Evolutionary conservation across 2,888 invertebrate species (phyloP), one percentile per base, ranked within the genome.

Genomic region (Tetramorium bicarinatum): DNA sequence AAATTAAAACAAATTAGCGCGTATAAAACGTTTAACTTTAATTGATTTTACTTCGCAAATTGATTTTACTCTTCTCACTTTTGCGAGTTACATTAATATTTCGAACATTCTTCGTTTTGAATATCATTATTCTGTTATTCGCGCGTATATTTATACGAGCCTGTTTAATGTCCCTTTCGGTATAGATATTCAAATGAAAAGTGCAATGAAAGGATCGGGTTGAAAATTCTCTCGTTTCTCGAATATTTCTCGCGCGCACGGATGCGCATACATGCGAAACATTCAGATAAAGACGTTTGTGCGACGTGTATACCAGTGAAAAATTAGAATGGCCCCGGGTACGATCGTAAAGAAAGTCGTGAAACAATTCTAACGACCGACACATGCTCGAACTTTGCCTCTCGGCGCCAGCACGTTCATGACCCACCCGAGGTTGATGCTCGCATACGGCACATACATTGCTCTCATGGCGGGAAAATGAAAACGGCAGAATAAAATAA

Each of bases 361-460:
- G 82, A 62, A 66, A 67, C 77, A 83, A 87, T 84, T 86, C 62
- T 59, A 82, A 80, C 71, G 76, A 61, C 61, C 77, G 61, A 81
- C 86, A 81, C 86, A 76, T 82, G 76, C 49, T 67, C 25, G 61
- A 67, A 80, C 66, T 56, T 76, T 21, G 21, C 47, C 64, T 81
- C 52, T 72, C 18, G n/a, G 41, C 47, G 7, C 59, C 61, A 34
- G 64, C 62, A 66, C 85, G 76, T 85, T 84, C 86, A 82, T 82
- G 88, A 87, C 81, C 88, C 76, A 77, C 75, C 81, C 82, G 81
- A 71, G 74, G 81, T 86, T 75, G 80, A 71, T 61, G 72, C 64
- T 66, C 56, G 76, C 47, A 76, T 18, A 76, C 34, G 52, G 41
- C 41, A 56, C n/a, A 29, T 56, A 52, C 29, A 66, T 49, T 67